Evolutionary conservation across 23 tunicate species (phyloP), one percentile per base, ranked within the genome.

Genomic region (Clavelina lepadiformis): DNA sequence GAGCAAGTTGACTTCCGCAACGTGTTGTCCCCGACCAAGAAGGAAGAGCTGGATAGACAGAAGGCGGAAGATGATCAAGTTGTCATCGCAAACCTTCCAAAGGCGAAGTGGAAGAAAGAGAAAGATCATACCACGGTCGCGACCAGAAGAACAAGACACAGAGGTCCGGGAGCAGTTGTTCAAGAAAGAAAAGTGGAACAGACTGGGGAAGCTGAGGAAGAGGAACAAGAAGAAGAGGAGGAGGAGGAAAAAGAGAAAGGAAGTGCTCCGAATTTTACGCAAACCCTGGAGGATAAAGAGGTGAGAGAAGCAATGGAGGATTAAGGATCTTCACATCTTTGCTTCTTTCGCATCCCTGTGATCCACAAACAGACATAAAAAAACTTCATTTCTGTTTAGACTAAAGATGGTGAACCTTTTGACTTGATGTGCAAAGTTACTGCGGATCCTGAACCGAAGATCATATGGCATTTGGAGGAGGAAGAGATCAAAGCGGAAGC

Each of bases 1-100:
- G 96, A 88, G 37, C 96, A 88, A 67, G 76, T 72, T 33, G 96
- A 88, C 52, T 88, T 88, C 78, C 82, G 96, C 3, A 68, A 78
- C 54, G 75, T 78, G 7, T 66, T 78, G 7, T 78, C 86, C 6
- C 94, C 94, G 45, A 50, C 94, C 2, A 85, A 44, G 24, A 37
- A 56, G 18, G 49, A 26, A n/a, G 76, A 69, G 59, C 30, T 22
- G 51, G 65, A 56, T 0, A 35, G 36, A 28, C 2, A 20, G 57
- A 71, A 38, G 63, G 59, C 45, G 26, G 7, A 11, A 58, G 44
- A 56, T 3, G 68, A 80, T 21, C 27, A 33, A 0, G 57, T 32
- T 1, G 32, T 52, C 6, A 37, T 80, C 31, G 71, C 77, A 26
- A 72, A 70, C 33, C 18, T 71, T 7, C 72, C 86, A 24, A 31